A percentile compares a stretch with the other conserved stretches of the same genome.
phyloP scores from a whole-genome alignment of 2,113 vertebrate species.

The Astatoreochromis straeleni region DNA sequence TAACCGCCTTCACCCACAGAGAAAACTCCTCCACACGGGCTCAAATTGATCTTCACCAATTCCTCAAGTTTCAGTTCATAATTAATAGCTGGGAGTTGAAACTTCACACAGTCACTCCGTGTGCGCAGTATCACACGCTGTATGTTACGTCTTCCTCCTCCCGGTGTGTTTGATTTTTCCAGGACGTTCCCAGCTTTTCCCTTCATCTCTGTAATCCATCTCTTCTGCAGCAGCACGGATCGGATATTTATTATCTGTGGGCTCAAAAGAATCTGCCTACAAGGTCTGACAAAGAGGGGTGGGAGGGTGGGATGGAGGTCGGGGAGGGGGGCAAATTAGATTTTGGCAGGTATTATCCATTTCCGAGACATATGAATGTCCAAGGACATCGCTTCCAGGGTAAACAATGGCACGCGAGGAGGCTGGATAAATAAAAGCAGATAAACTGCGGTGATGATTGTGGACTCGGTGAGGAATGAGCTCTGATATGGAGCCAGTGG shows the following conservation, averaged over 20 bases:
- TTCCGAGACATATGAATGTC: constrained; percentile 59
- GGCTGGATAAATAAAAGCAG: constrained; percentile 43
- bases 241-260: constrained; percentile 57
- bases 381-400: constrained; percentile 59
- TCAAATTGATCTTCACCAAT: neutral
- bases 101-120: neutral
- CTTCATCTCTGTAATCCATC: constrained; percentile 3
- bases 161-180: neutral
- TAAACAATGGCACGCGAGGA: constrained; percentile 57
- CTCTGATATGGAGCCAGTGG: neutral
- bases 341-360: constrained; percentile 68
- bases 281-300: constrained; percentile 29
- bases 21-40: neutral
- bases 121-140: neutral
- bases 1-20: neutral
- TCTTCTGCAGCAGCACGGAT: constrained; percentile 5
- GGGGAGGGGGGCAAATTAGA: constrained; percentile 44
- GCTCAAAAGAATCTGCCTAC: constrained; percentile 52
- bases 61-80: neutral
- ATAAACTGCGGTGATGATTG: neutral
- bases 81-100: neutral
- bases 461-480: constrained; percentile 35
- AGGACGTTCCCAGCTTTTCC: neutral
- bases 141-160: neutral
- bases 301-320: neutral